Evolutionary conservation across 2,797 vertebrate genomes (phyloP).

Genomic region (Acrossocheilus fasciatus): DNA sequence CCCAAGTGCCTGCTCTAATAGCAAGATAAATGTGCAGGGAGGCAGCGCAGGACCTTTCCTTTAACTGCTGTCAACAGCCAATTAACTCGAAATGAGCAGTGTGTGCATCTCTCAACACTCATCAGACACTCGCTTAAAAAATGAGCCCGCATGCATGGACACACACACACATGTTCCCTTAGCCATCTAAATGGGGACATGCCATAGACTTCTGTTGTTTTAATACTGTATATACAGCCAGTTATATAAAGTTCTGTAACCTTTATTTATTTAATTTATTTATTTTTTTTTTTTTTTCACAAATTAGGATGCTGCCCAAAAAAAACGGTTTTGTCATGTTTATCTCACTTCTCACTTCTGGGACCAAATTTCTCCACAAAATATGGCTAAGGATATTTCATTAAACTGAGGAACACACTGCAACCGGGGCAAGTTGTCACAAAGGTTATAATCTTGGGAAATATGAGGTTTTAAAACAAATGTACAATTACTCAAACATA

Average conservation of each 20-base stretch:
- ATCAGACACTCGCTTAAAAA: constrained; percentile 31
- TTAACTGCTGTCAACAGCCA: constrained; percentile 75
- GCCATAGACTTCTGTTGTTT: not conserved
- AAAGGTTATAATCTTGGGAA: not conserved
- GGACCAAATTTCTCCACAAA: not conserved
- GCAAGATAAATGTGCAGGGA: constrained; percentile 83
- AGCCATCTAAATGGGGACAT: not conserved
- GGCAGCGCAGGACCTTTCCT: constrained; percentile 75
- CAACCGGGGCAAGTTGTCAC: not conserved
- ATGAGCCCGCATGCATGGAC: constrained; percentile 30
- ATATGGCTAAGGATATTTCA: not conserved
- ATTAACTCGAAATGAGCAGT: constrained; percentile 80
- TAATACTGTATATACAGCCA: not conserved
- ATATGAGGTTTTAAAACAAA: not conserved
- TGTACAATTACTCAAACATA: not conserved
- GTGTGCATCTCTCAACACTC: constrained; percentile 56
- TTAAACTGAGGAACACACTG: not conserved
- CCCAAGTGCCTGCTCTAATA: constrained; percentile 80
- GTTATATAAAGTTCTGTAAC: not conserved
- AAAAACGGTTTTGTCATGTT: not conserved
- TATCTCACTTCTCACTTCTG: not conserved
- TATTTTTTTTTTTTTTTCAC: not conserved
- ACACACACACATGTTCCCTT: not conserved
- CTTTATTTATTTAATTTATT: not conserved
- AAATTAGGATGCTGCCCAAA: not conserved